phyloP scores from a whole-genome alignment of 2,888 invertebrate genomes.

The Machimus atricapillus region DNA sequence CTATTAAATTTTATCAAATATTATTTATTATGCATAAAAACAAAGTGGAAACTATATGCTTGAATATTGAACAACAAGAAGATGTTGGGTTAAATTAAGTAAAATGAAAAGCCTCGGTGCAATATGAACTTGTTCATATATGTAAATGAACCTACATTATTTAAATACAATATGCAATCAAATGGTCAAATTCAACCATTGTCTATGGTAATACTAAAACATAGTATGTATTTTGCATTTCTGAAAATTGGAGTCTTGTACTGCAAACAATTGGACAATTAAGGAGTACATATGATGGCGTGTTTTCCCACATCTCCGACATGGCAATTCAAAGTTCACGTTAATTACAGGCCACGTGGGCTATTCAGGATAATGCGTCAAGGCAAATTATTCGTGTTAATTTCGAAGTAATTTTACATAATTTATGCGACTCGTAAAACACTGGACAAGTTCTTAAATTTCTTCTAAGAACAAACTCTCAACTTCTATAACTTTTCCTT shows the following conservation, averaged over 20 bases:
- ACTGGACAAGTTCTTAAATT: not conserved
- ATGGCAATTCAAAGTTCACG: not conserved
- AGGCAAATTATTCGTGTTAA: not conserved
- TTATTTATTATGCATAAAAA: too few relatives aligned
- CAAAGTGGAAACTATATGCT: too few relatives aligned
- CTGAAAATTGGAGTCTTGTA: not conserved
- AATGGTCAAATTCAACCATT: not conserved
- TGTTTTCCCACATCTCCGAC: not conserved
- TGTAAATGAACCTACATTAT: too few relatives aligned
- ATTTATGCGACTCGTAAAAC: not conserved
- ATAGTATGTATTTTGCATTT: not conserved
- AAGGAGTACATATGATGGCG: not conserved
- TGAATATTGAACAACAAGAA: too few relatives aligned
- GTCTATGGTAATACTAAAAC: not conserved
- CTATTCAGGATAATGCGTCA: not conserved
- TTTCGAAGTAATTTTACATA: not conserved
- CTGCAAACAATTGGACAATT: not conserved
- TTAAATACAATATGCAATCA: too few relatives aligned
- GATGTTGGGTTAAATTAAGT: too few relatives aligned
- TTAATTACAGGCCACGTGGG: not conserved
- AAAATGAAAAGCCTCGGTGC: too few relatives aligned
- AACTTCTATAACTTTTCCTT: not conserved
- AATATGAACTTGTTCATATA: too few relatives aligned
- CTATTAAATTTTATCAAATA: too few relatives aligned
- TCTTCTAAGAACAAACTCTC: not conserved